Conservation (phyloP, 35 echinoderm and acorn worm species). For the Holothuria glaberrima region DNA sequence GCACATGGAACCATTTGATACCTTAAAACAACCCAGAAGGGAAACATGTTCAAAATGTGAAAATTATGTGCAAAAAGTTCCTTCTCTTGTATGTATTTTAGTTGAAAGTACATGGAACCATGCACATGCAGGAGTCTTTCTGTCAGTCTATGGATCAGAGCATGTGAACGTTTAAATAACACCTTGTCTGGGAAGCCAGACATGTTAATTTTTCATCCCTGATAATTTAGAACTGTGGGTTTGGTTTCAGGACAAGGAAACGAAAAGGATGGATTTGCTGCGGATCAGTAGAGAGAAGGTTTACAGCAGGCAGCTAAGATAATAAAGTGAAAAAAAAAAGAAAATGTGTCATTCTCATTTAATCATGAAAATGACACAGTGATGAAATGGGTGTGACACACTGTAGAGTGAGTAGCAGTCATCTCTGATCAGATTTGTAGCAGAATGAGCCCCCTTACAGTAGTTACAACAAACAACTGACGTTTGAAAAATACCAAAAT, state of each 20-base stretch:
- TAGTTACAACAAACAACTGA: no score
- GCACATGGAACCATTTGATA: neutral
- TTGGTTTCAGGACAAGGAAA: slow-evolving; percentile 47
- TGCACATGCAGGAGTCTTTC: neutral
- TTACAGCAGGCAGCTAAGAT: no score
- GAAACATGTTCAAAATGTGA: neutral
- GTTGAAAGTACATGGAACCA: neutral
- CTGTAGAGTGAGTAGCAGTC: no score
- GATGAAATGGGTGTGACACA: no score
- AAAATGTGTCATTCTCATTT: no score
- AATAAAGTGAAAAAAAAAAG: no score
- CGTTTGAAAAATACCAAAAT: no score
- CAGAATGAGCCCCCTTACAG: no score
- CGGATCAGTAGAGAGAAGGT: no score
- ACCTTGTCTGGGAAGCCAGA: slow-evolving; percentile 59
- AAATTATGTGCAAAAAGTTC: neutral
- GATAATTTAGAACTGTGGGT: slow-evolving; percentile 52
- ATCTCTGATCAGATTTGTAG: no score
- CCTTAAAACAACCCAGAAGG: neutral
- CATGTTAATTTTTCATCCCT: slow-evolving; percentile 55
- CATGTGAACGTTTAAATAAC: slow-evolving; percentile 52
- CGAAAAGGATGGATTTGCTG: neutral
- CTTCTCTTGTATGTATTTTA: neutral
- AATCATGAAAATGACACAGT: no score
- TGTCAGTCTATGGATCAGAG: neutral